phyloP scores from a whole-genome alignment of 2,113 vertebrate genomes.

The Eubucco bourcierii region DNA sequence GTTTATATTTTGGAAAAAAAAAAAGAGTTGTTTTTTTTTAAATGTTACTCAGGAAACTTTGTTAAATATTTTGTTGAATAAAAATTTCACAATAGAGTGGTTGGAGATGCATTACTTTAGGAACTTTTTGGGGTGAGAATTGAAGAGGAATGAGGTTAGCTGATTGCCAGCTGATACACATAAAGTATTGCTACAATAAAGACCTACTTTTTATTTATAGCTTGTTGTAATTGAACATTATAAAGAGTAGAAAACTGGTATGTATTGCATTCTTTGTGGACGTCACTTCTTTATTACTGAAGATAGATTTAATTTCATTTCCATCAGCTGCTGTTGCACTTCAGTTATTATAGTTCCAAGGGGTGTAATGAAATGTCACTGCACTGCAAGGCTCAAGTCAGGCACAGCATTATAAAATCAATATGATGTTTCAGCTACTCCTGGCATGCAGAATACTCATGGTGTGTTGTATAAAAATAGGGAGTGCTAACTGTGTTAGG shows the following conservation, averaged over 20 bases:
- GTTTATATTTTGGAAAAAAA: neutral
- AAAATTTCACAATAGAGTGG: neutral
- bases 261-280: slow-evolving; percentile 50
- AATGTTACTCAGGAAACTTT: neutral
- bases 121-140: neutral
- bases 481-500: neutral
- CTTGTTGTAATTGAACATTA: slow-evolving; percentile 52
- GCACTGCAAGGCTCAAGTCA: slow-evolving; percentile 61
- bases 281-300: slow-evolving; percentile 77
- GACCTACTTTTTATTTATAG: slow-evolving; percentile 57
- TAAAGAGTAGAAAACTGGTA: slow-evolving; percentile 66
- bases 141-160: slow-evolving; percentile 62
- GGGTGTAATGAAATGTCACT: slow-evolving; percentile 79
- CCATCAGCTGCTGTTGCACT: slow-evolving; percentile 57
- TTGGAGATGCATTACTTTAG: neutral
- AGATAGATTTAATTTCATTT: slow-evolving; percentile 77
- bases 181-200: neutral
- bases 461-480: neutral
- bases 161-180: slow-evolving; percentile 49
- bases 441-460: slow-evolving; percentile 27
- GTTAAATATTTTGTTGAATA: neutral
- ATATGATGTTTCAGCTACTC: slow-evolving; percentile 24
- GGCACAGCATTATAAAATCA: slow-evolving; percentile 65
- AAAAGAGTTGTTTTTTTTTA: neutral
- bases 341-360: slow-evolving; percentile 74